Evolutionary conservation across 2,113 vertebrate genomes (phyloP), one percentile per base, ranked within the genome.

Genomic region (Butastur rufipennis): DNA sequence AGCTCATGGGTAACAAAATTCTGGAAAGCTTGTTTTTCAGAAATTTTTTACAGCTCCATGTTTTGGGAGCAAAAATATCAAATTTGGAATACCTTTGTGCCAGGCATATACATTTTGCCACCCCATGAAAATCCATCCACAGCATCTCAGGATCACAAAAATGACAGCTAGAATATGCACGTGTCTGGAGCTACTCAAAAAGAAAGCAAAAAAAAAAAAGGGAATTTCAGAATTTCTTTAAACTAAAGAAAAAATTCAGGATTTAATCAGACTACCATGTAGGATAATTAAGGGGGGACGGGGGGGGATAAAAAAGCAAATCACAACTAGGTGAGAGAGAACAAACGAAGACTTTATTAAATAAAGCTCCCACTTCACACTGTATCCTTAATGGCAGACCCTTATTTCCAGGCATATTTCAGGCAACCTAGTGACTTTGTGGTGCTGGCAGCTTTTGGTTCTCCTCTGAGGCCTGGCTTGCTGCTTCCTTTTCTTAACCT

Each of bases 21-120:
- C 87, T 82, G 43, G 53, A 93, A 95, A 91, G 45, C 78, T 77
- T 73, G 43, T 89, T 91, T 81, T 34, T 26, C 61, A 79, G n/a
- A 40, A 52, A 9, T 34, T 75, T 87, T 94, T 84, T 55, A 72
- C 34, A 63, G 50, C 59, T 86, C 77, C 2, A 0, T 43, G 55
- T 53, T 86, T 91, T 67, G 16, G 66, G 56, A 86, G 36, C 40
- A 90, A 81, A 94, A 87, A 47, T 55, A 90, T 10, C 18, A 59
- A 63, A 73, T 70, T 71, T 79, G 66, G 68, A 88, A 71, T 47
- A 74, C 23, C 48, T 62, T 29, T 86, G 67, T 86, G 55, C 48
- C 83, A 91, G 68, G 59, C 56, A 90, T n/a, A 52, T 58, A 61
- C 9, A 31, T 78, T 92, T 90, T 94, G 34, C 50, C 80, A 77